phyloP scores from a whole-genome alignment of 2,888 invertebrate genomes.

The Leptinotarsa rubiginosa region DNA sequence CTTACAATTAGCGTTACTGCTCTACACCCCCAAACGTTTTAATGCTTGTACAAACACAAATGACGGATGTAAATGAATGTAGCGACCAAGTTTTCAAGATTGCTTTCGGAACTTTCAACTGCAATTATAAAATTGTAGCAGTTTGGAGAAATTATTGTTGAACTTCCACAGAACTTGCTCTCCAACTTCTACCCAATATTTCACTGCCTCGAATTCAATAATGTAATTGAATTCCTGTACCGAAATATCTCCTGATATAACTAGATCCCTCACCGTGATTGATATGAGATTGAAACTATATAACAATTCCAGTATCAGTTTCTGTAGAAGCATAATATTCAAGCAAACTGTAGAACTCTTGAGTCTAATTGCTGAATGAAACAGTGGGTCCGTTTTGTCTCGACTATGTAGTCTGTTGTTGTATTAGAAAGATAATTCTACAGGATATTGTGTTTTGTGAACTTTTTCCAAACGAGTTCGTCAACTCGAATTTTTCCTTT shows the following conservation, averaged over 20 bases:
- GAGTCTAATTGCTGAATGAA: too few species aligned
- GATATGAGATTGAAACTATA: not conserved
- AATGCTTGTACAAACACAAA: slow-evolving; percentile 36
- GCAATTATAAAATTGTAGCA: slow-evolving; percentile 41
- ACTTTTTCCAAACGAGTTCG: not conserved
- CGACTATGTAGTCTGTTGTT: not conserved
- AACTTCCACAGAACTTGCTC: slow-evolving; percentile 31
- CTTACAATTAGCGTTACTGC: not conserved
- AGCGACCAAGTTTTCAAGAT: slow-evolving; percentile 33
- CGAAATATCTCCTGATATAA: slow-evolving; percentile 18
- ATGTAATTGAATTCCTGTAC: slow-evolving; percentile 34
- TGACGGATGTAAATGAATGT: slow-evolving; percentile 39
- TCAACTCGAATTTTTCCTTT: not conserved
- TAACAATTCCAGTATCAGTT: not conserved
- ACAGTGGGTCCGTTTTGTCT: not conserved
- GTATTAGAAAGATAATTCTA: not conserved
- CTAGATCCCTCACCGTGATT: not conserved
- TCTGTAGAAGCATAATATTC: too few species aligned
- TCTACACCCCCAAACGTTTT: slow-evolving; percentile 24
- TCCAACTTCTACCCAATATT: slow-evolving; percentile 34
- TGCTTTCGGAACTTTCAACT: slow-evolving; percentile 37
- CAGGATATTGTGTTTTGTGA: not conserved
- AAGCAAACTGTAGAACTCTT: too few species aligned
- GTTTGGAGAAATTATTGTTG: slow-evolving; percentile 37
- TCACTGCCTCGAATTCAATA: slow-evolving; percentile 36